phyloP scores from a whole-genome alignment of 2,797 vertebrate genomes.

The Anguilla anguilla region DNA sequence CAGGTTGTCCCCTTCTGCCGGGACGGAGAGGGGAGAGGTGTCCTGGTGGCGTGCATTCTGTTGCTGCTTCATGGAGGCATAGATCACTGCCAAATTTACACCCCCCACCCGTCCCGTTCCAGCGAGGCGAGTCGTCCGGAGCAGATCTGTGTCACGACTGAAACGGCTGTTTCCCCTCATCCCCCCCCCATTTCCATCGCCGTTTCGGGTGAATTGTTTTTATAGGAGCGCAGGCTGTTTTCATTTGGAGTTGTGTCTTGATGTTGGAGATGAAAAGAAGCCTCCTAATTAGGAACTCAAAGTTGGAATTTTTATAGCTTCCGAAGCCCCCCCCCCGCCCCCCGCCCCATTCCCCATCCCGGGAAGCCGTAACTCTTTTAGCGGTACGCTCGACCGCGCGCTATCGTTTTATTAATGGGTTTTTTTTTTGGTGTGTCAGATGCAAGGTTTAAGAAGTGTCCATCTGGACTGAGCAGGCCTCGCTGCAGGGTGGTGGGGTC shows the following conservation, averaged over 20 bases:
- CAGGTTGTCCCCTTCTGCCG: constrained; percentile 22
- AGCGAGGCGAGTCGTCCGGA: background rate
- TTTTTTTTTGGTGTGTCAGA: no score
- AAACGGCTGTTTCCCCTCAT: background rate
- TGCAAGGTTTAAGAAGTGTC: no score
- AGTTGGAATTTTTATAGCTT: background rate
- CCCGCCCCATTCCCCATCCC: background rate
- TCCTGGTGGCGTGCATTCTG: constrained; percentile 15
- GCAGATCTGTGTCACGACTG: background rate
- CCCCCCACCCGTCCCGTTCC: background rate
- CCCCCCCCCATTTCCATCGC: background rate
- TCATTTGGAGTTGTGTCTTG: background rate
- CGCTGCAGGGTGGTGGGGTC: no score
- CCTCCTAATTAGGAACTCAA: background rate
- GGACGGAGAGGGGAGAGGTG: background rate
- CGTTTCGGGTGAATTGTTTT: background rate
- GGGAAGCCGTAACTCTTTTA: background rate
- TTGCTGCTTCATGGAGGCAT: background rate
- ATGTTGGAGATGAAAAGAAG: background rate
- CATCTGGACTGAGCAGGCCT: no score
- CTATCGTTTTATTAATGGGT: no score
- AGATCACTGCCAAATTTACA: background rate
- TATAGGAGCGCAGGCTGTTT: background rate
- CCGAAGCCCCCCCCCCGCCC: no score
- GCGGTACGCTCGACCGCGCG: no score